Conservation (phyloP, 2,888 invertebrate species). For the Petrolisthes cinctipes region DNA sequence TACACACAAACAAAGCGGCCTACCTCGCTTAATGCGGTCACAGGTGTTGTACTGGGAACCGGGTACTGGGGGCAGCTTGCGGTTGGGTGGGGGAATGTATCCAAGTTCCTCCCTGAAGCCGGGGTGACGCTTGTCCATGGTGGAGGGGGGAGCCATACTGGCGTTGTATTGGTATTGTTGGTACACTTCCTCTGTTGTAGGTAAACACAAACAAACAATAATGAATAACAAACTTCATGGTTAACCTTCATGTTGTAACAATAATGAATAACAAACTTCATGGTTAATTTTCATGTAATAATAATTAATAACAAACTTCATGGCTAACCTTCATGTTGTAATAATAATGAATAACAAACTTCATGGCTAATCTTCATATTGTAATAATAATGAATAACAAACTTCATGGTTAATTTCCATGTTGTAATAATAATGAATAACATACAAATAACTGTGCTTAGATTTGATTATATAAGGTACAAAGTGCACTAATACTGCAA, state of each 20-base stretch:
- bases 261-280: not conserved
- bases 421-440: too few species aligned
- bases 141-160: constrained; percentile 65
- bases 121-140: constrained; percentile 64
- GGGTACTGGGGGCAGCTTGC: constrained; percentile 91
- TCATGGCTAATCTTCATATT: too few species aligned
- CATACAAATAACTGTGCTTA: too few species aligned
- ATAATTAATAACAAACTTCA: not conserved
- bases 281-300: not conserved
- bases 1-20: not conserved
- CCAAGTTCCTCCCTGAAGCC: constrained; percentile 81
- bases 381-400: too few species aligned
- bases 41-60: constrained; percentile 94
- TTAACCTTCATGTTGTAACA: not conserved
- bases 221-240: not conserved
- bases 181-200: constrained; percentile 65
- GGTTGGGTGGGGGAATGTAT: constrained; percentile 92
- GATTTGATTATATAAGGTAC: too few species aligned
- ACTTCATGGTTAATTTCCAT: too few species aligned
- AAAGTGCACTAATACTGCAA: too few species aligned
- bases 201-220: not conserved
- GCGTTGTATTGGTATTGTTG: constrained; percentile 66
- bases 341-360: too few species aligned
- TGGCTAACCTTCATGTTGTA: too few species aligned
- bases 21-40: constrained; percentile 91